Percentiles rank a stretch among this genome's conserved stretches.
Evolutionary conservation across 1,140 invertebrate genomes (phyloP).

Genomic region (Ptiloglossa arizonensis): DNA sequence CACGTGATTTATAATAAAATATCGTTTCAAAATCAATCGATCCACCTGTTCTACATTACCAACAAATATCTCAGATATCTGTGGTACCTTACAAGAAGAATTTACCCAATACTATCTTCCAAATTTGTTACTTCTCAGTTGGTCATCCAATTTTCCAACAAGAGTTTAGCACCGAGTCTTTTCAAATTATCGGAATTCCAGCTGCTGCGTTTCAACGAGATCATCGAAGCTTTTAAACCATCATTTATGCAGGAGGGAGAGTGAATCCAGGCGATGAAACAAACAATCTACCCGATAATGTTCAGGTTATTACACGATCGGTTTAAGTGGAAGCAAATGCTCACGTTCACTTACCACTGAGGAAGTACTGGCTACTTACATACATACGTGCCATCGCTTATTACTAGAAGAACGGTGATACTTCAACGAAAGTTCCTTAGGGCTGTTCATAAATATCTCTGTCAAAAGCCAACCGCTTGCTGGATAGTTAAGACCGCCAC

Average conservation of each 20-base stretch:
- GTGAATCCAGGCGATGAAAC: neutral
- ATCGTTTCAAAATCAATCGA: too few relatives aligned
- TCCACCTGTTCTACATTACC: too few relatives aligned
- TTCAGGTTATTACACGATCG: conserved; percentile 18
- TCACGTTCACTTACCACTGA: neutral
- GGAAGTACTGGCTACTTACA: conserved; percentile 1
- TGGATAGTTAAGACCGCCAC: neutral
- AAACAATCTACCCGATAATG: conserved; percentile 30
- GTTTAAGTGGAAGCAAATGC: conserved; percentile 19
- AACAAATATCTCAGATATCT: too few relatives aligned
- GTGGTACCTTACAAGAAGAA: too few relatives aligned
- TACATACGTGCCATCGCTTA: conserved; percentile 7
- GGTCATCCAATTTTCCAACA: neutral
- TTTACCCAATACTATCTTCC: too few relatives aligned
- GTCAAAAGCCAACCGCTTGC: conserved; percentile 8
- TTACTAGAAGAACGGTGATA: conserved; percentile 10
- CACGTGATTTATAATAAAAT: too few relatives aligned
- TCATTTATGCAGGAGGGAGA: neutral
- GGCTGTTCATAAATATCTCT: conserved; percentile 34
- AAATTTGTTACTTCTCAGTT: too few relatives aligned
- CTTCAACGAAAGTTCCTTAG: conserved; percentile 30
- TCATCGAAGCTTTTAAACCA: conserved; percentile 2
- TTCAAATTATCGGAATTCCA: conserved; percentile 17
- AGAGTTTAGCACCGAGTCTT: neutral
- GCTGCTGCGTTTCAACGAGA: conserved; percentile 6